Conservation (phyloP, 2,888 invertebrate genomes). For the Pinctada fucata region DNA sequence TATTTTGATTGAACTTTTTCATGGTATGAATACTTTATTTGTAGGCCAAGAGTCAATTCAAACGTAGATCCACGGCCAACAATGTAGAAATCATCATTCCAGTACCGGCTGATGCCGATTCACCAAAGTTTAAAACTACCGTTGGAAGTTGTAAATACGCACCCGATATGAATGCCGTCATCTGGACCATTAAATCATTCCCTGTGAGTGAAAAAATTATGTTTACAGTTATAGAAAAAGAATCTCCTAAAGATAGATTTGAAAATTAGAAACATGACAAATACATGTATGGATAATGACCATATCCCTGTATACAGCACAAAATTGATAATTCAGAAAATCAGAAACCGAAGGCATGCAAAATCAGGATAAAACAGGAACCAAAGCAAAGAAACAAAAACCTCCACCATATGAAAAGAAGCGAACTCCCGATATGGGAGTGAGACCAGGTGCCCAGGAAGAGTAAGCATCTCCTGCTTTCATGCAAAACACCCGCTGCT, state of each 20-base stretch:
- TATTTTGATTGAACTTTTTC: not conserved
- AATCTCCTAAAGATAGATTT: not conserved
- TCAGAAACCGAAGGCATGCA: too few species aligned
- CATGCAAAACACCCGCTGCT: too few species aligned
- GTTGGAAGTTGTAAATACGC: constrained; percentile 98
- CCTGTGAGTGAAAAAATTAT: constrained; percentile 80
- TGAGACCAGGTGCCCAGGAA: too few species aligned
- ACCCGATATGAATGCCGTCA: constrained; percentile 96
- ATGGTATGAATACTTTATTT: constrained; percentile 16
- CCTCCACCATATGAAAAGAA: too few species aligned
- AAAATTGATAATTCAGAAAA: too few species aligned
- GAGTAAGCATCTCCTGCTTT: too few species aligned
- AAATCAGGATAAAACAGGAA: too few species aligned
- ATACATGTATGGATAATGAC: too few species aligned
- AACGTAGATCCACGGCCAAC: constrained; percentile 97
- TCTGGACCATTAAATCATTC: constrained; percentile 98
- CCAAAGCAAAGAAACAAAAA: too few species aligned
- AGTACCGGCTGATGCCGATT: constrained; percentile 89
- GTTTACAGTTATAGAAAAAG: not conserved
- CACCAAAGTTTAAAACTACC: constrained; percentile 98
- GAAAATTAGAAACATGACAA: too few species aligned
- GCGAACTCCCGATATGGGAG: too few species aligned
- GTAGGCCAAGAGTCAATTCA: constrained; percentile 96
- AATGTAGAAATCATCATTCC: constrained; percentile 92
- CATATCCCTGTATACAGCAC: too few species aligned